Base-by-base conservation (phyloP, 2,113 vertebrate genomes). In the Pangasianodon gigas region DNA sequence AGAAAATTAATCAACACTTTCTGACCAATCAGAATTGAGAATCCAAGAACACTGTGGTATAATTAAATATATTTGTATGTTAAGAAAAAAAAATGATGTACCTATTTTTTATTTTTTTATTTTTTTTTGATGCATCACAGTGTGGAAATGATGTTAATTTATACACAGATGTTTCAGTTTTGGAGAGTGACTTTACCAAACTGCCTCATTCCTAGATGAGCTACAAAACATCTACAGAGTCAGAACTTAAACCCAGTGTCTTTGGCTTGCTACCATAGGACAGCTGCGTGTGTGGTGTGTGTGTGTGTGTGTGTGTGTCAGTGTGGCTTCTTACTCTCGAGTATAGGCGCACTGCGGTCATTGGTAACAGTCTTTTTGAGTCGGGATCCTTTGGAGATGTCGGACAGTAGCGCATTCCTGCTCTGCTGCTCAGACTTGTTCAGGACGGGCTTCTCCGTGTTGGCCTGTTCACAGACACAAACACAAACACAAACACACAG, bases 331-430 rank as follows among this genome's bases (percentile, higher is more conserved):
- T 97, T 96, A 99, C 98, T 97, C 85, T 98, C 98, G n/a, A 99
- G 10, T 65, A 95, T 0, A 0, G 98, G 98, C 24, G 91, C 95
- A 83, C 98, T 99, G 93, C 98, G 96, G 94, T 99, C 98, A 96
- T 98, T 98, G 92, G 98, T 99, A 65, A 98, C 97, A 0, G 98
- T 52, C 93, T 99, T 99, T 96, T 99, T 99, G 21, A 99, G 95
- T 84, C 93, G 97, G 91, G 97, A 58, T 48, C 98, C 98, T 96
- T 98, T 98, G 92, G 6, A 85, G 91, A 99, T 99, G 91, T 99
- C 98, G 0, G 96, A 94, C 75, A 99, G 90, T 7, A 99, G 95
- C 86, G 98, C 98, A 77, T 94, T 97, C 93, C 98, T 94, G 46
- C 97, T 97, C 8, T 96, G 95, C 92, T 97, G 96, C 91, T 97